These are phyloP conservation scores for Gavialis gangeticus DNA, from an alignment of 2,113 vertebrate genomes.

Conservation along the genomic window DNA sequence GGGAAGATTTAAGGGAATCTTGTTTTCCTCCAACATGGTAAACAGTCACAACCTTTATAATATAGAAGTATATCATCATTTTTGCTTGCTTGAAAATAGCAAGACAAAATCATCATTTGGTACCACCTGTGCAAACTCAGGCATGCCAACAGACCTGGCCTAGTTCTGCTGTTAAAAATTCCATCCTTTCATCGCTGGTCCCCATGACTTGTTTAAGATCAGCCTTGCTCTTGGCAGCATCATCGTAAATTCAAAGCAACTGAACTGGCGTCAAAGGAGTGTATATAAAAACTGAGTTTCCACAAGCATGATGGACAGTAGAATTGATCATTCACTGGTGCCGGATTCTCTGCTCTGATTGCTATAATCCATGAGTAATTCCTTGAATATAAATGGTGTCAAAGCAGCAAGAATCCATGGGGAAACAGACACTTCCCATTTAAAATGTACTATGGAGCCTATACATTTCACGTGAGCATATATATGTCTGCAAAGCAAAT, in stretches of 20 bases:
- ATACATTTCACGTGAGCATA: not conserved
- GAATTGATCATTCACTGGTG: not conserved
- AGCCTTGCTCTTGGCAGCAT: not conserved
- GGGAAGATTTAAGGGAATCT: not conserved
- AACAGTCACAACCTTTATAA: slow-evolving; percentile 14
- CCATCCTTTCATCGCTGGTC: not conserved
- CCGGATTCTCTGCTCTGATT: not conserved
- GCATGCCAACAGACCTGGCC: not conserved
- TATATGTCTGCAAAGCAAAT: not conserved
- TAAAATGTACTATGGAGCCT: not conserved
- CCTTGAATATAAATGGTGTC: not conserved
- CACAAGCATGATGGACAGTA: not conserved
- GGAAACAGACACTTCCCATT: not conserved
- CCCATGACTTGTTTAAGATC: slow-evolving; percentile 22
- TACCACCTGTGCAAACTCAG: not conserved
- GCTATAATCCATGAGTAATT: not conserved
- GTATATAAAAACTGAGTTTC: not conserved
- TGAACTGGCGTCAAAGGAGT: not conserved
- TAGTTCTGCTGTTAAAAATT: slow-evolving; percentile 13
- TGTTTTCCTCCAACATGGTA: not conserved
- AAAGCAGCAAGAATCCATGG: not conserved
- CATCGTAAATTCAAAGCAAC: not conserved
- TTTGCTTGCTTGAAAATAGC: slow-evolving; percentile 11
- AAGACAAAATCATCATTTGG: not conserved
- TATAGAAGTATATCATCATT: slow-evolving; percentile 10